phyloP scores from a whole-genome alignment of 30 jellyfish, hydroid and myxozoan species.

The Hydractinia echinata region DNA sequence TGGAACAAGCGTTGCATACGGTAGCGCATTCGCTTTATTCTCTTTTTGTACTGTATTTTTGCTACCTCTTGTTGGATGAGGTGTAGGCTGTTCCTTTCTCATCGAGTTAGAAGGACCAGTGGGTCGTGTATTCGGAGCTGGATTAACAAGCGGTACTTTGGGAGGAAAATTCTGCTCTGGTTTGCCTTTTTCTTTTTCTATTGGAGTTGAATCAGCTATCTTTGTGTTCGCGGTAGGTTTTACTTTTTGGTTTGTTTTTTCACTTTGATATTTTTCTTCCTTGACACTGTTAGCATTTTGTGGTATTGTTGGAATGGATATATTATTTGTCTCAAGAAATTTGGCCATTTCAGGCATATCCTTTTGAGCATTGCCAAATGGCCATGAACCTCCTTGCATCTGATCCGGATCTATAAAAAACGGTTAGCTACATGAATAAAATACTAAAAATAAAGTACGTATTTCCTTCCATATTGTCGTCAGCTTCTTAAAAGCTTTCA shows the following conservation, averaged over 20 bases:
- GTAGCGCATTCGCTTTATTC: constrained; percentile 7
- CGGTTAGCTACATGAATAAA: too few relatives aligned
- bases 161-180: not conserved
- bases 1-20: constrained; percentile 1
- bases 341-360: constrained; percentile 8
- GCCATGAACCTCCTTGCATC: constrained; percentile 68
- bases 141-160: not conserved
- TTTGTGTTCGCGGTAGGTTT: not conserved
- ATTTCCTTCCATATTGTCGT: too few relatives aligned
- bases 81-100: constrained; percentile 34
- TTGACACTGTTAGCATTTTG: constrained; percentile 4
- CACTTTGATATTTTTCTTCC: not conserved
- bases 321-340: constrained; percentile 4
- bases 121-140: constrained; percentile 32
- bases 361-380: constrained; percentile 24
- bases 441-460: too few relatives aligned
- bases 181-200: not conserved
- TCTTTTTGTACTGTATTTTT: constrained; percentile 16
- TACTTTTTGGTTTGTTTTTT: not conserved
- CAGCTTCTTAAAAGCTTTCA: too few relatives aligned
- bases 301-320: not conserved
- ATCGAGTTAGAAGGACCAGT: constrained; percentile 36
- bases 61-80: constrained; percentile 23
- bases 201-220: not conserved
- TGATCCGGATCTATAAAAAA: constrained; percentile 55